phyloP scores from a whole-genome alignment of 1,140 invertebrate genomes.

The Neodiprion fabricii region DNA sequence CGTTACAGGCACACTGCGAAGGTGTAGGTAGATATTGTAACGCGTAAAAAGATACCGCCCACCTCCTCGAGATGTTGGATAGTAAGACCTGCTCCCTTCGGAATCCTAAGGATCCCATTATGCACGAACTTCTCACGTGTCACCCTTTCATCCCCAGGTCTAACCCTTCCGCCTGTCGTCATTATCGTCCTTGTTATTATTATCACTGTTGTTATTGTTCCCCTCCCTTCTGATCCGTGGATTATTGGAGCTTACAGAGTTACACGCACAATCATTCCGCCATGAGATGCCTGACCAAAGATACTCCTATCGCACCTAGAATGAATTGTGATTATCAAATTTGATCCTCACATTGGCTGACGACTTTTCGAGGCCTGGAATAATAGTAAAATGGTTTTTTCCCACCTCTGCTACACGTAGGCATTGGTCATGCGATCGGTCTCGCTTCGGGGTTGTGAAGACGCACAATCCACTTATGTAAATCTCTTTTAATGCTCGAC shows the following conservation, averaged over 20 bases:
- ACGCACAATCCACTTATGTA: slow-evolving; percentile 34
- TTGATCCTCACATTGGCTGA: background rate
- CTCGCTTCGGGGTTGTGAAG: no score
- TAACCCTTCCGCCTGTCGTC: slow-evolving; percentile 17
- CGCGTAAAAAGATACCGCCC: slow-evolving; percentile 17
- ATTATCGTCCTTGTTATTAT: slow-evolving; percentile 9
- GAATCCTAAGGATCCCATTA: slow-evolving; percentile 45
- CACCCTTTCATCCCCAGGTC: background rate
- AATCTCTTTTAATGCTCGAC: slow-evolving; percentile 36
- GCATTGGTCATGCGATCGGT: background rate
- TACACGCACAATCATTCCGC: slow-evolving; percentile 9
- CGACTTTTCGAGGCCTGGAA: background rate
- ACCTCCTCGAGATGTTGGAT: slow-evolving; percentile 34
- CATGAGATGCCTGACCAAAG: no score
- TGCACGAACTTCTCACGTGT: slow-evolving; percentile 37
- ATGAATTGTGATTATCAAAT: background rate
- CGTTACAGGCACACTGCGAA: no score
- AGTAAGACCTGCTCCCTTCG: slow-evolving; percentile 40
- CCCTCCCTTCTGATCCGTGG: slow-evolving; percentile 27
- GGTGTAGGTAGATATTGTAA: slow-evolving; percentile 9
- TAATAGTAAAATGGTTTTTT: background rate
- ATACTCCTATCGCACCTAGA: background rate
- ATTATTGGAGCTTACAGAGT: slow-evolving; percentile 6
- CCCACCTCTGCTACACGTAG: no score
- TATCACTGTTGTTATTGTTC: background rate